These are phyloP conservation scores for Heliconius ethilla DNA, from an alignment of 2,888 invertebrate genomes.

Conservation along the genomic window DNA sequence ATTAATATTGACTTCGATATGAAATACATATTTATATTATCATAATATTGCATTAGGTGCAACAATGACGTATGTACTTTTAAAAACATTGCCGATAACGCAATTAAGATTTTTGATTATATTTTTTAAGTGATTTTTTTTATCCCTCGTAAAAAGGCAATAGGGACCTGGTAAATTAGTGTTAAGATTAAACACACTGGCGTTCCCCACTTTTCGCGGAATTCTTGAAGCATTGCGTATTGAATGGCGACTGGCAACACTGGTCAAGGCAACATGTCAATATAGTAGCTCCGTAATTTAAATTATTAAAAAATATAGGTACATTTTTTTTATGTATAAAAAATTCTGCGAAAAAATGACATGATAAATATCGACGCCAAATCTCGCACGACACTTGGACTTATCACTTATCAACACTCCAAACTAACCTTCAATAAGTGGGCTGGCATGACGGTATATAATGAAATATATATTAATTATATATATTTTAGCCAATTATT, in stretches of 20 bases:
- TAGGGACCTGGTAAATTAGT: too few species aligned
- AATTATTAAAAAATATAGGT: too few species aligned
- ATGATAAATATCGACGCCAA: constrained; percentile 41
- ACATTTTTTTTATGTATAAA: background rate
- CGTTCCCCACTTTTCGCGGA: too few species aligned
- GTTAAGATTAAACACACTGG: too few species aligned
- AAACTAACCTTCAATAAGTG: constrained; percentile 29
- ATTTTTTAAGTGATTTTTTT: too few species aligned
- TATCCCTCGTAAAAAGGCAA: too few species aligned
- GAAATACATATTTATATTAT: background rate
- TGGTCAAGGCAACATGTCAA: too few species aligned
- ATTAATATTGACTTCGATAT: constrained; percentile 8
- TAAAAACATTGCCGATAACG: background rate
- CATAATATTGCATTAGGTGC: background rate
- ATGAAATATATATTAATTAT: background rate
- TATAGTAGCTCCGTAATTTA: too few species aligned
- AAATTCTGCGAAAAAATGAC: constrained; percentile 15
- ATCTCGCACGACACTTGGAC: constrained; percentile 38
- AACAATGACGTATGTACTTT: background rate
- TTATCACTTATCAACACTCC: constrained; percentile 30
- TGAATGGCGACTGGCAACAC: too few species aligned
- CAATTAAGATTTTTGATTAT: too few species aligned
- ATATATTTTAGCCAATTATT: background rate
- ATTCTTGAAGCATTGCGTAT: too few species aligned
- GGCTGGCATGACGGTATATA: constrained; percentile 19